Conservation (phyloP, 1,140 invertebrate species). For the fruit fly (Drosophila melanogaster) region DNA sequence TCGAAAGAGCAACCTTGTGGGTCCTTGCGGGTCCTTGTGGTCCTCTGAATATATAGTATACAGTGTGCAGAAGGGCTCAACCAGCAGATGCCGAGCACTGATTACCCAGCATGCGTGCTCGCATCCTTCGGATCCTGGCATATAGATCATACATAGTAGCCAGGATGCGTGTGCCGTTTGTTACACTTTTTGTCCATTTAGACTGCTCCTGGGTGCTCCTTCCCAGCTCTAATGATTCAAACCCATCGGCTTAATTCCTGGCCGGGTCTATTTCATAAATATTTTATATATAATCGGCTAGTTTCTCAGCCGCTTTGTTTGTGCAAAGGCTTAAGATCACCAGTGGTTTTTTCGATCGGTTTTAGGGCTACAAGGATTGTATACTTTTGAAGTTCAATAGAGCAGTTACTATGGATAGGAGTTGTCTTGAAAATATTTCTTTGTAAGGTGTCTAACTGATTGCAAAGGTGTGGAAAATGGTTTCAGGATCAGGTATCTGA, state of each 20-base stretch:
- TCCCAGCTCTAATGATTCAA: conserved; percentile 75
- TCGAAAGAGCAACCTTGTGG: conserved; percentile 73
- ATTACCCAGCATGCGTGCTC: conserved; percentile 46
- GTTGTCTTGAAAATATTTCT: conserved; percentile 14
- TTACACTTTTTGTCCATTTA: conserved; percentile 74
- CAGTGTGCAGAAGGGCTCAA: conserved; percentile 5
- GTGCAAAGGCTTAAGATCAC: conserved; percentile 44
- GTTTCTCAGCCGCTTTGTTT: conserved; percentile 44
- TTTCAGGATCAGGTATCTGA: neutral
- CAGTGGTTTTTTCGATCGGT: neutral
- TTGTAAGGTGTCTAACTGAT: conserved; percentile 23
- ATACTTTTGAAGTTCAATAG: conserved; percentile 3
- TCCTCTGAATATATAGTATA: neutral
- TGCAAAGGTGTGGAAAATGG: conserved; percentile 7
- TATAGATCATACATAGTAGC: neutral
- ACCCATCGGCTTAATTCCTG: conserved; percentile 55
- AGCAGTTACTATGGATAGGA: conserved; percentile 1
- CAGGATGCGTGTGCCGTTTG: conserved; percentile 70
- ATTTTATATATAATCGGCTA: conserved; percentile 71
- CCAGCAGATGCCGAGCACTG: conserved; percentile 61
- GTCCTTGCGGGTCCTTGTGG: neutral
- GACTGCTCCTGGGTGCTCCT: conserved; percentile 58
- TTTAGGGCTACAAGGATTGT: neutral
- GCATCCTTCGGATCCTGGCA: neutral
- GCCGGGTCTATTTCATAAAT: conserved; percentile 57